Evolutionary conservation across 2,113 vertebrate species (phyloP), one percentile per base, ranked within the genome.

Genomic region (Himantopus leucocephalus): DNA sequence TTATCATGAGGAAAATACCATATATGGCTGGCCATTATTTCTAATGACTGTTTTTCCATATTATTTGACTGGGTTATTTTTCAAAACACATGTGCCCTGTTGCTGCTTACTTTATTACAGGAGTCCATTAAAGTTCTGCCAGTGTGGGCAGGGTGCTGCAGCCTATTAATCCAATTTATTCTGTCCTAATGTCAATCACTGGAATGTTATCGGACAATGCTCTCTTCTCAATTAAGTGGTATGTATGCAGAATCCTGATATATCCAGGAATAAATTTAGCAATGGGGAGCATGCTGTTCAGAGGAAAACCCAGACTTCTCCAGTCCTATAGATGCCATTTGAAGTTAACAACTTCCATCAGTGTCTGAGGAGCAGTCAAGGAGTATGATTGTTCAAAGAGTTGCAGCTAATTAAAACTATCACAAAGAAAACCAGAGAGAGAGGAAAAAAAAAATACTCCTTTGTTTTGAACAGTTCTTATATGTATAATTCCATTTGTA

Each of bases 401-500:
- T 22, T 79, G 62, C 48, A 96, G 85, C 92, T 97, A 97, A 97
- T 97, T 97, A 97, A 97, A 96, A 95, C 47, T 93, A 96, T 96
- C 95, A 97, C 88, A 97, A 96, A 97, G 91, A 95, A 94, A 97
- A 85, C 35, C 58, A 86, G 68, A 80, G 78, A 75, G 32, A 84
- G 45, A 66, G 37, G 12, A 12, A 84, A 90, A 80, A 80, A 94
- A 89, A 94, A 93, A n/a, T 6, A 73, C 80, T 95, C 66, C 89
- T 95, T 96, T 96, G 89, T 95, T 97, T 93, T 89, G 79, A 95
- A 78, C 82, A 75, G 59, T 92, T 93, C 95, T 97, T 95, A 93
- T 94, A 97, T 97, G 97, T 95, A 97, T 97, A 97, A 97, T 97
- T 97, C 97, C 89, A 96, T 97, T 97, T 97, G 96, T 97, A 97